Conservation (phyloP, 2,113 vertebrate species). For the Entomyzon cyanotis region DNA sequence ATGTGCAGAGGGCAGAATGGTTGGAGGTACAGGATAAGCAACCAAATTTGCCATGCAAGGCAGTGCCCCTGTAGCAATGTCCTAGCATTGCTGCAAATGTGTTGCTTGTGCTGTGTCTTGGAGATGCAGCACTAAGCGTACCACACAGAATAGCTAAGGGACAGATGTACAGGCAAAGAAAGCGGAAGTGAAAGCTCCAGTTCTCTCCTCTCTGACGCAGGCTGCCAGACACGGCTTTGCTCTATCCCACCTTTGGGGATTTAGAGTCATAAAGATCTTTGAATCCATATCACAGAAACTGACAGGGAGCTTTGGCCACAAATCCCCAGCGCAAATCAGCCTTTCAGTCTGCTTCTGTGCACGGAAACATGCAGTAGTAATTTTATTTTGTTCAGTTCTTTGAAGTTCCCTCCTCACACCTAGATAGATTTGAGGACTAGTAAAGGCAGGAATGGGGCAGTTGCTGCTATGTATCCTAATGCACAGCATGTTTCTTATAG, state of each 20-base stretch:
- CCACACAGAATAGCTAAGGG: background rate
- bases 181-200: constrained; percentile 47
- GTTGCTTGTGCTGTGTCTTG: background rate
- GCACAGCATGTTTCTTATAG: background rate
- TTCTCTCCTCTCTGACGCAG: background rate
- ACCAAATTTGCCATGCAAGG: background rate
- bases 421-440: background rate
- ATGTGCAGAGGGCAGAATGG: background rate
- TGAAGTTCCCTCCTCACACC: background rate
- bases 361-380: background rate
- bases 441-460: background rate
- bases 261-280: background rate
- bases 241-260: background rate
- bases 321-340: background rate
- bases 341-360: background rate
- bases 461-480: background rate
- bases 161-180: constrained; percentile 2
- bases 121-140: background rate
- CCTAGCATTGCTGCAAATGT: background rate
- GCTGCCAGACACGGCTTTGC: background rate
- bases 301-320: background rate
- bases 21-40: background rate
- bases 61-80: background rate
- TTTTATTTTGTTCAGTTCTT: background rate
- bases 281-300: background rate